These are phyloP conservation scores for Lytechinus pictus DNA, from an alignment of 35 echinoderm and acorn worm genomes.

Conservation along the genomic window DNA sequence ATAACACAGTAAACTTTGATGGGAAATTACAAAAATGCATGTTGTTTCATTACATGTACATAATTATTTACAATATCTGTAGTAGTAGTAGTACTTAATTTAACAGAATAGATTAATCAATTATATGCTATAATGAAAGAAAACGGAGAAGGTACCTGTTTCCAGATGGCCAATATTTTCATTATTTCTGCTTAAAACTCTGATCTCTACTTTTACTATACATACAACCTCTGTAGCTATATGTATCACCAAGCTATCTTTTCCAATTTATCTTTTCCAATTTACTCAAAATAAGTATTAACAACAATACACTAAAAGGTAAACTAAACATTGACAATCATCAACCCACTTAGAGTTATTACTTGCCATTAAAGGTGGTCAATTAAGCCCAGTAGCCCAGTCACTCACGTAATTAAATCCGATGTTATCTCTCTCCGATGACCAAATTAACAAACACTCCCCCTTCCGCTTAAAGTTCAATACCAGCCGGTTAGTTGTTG, in stretches of 20 bases:
- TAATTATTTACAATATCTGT: too few relatives aligned
- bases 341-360: neutral
- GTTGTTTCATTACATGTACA: too few relatives aligned
- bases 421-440: neutral
- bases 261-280: neutral
- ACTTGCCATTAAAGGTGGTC: neutral
- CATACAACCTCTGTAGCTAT: neutral
- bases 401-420: neutral
- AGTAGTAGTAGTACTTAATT: too few relatives aligned
- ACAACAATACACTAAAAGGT: neutral
- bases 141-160: neutral
- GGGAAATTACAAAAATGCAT: too few relatives aligned
- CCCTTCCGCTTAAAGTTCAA: neutral
- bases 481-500: neutral
- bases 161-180: too few relatives aligned
- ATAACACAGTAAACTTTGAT: too few relatives aligned
- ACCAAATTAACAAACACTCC: conserved; percentile 11
- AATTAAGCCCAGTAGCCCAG: neutral
- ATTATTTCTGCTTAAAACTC: too few relatives aligned
- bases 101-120: too few relatives aligned
- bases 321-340: neutral
- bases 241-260: neutral
- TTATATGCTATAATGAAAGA: neutral
- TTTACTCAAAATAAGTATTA: neutral
- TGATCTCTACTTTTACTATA: too few relatives aligned